These are phyloP conservation scores for Jordanella pulchra DNA, from an alignment of 2,797 vertebrate genomes.

Conservation along the genomic window DNA sequence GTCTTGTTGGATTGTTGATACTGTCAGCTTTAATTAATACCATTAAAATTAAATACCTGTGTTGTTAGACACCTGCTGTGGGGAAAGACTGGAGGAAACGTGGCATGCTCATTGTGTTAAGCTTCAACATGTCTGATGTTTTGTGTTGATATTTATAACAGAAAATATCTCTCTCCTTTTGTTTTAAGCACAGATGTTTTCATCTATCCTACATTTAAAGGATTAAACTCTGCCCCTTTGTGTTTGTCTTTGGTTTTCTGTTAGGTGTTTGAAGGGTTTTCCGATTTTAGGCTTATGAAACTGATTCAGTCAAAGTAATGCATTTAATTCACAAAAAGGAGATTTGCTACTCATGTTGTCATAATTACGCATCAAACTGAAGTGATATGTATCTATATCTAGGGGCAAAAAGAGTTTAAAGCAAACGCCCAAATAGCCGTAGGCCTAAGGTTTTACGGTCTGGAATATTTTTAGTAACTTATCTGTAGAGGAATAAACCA, in stretches of 20 bases:
- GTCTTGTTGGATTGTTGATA: constrained; percentile 3
- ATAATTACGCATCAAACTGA: background rate
- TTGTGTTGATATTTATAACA: background rate
- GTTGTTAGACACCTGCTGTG: constrained; percentile 3
- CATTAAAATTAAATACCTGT: background rate
- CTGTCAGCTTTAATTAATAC: background rate
- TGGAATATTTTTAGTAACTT: background rate
- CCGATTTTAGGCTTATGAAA: background rate
- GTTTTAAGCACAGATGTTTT: background rate
- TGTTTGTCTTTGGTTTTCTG: background rate
- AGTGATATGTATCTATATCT: background rate
- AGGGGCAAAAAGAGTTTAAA: background rate
- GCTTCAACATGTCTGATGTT: background rate
- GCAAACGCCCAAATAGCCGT: background rate
- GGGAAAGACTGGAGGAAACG: background rate
- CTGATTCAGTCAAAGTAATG: background rate
- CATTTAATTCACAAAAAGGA: background rate
- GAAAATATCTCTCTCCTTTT: background rate
- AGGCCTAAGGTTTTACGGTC: background rate
- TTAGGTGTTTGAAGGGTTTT: background rate
- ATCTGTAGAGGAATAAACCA: background rate
- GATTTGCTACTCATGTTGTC: background rate
- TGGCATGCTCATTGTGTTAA: background rate
- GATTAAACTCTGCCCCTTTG: background rate
- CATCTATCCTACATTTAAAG: background rate